A percentile compares a stretch with the other conserved stretches of the same genome.
Conservation (phyloP, 2,888 invertebrate genomes). For the Stenichneumon culpator region DNA sequence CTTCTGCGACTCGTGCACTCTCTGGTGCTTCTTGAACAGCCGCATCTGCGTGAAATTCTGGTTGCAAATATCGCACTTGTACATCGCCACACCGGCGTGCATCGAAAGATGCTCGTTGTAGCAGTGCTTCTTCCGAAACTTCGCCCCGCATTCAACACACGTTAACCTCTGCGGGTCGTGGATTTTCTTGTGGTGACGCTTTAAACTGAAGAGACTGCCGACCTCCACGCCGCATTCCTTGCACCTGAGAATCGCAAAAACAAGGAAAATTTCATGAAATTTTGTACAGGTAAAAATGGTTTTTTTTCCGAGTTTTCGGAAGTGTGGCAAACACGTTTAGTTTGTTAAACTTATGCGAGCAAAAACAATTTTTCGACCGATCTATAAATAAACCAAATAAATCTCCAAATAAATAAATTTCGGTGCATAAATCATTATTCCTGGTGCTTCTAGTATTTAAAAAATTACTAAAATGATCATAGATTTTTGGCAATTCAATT, state of each 20-base stretch:
- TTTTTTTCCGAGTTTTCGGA: too few species aligned
- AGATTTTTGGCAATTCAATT: too few species aligned
- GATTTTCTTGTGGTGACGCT: slow-evolving; percentile 87
- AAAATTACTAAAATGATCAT: too few species aligned
- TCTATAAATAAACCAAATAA: too few species aligned
- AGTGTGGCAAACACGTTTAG: too few species aligned
- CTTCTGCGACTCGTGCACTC: slow-evolving; percentile 80
- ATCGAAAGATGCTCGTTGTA: slow-evolving; percentile 87
- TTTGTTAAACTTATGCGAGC: too few species aligned
- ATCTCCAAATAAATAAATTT: too few species aligned
- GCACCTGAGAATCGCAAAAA: slow-evolving; percentile 74
- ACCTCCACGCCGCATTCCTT: slow-evolving; percentile 86
- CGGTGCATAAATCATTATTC: too few species aligned
- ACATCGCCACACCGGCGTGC: slow-evolving; percentile 85
- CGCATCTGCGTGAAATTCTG: slow-evolving; percentile 85
- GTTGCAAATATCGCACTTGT: slow-evolving; percentile 87
- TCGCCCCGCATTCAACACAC: slow-evolving; percentile 86
- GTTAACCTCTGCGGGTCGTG: slow-evolving; percentile 84
- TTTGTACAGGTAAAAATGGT: background rate
- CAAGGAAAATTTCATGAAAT: background rate
- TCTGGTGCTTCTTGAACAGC: slow-evolving; percentile 86
- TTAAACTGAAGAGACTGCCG: slow-evolving; percentile 87
- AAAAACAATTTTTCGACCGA: too few species aligned
- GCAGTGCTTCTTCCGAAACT: slow-evolving; percentile 87
- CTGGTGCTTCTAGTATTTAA: too few species aligned